Conservation (phyloP, 2,797 vertebrate species). For the Potorous gilbertii region DNA sequence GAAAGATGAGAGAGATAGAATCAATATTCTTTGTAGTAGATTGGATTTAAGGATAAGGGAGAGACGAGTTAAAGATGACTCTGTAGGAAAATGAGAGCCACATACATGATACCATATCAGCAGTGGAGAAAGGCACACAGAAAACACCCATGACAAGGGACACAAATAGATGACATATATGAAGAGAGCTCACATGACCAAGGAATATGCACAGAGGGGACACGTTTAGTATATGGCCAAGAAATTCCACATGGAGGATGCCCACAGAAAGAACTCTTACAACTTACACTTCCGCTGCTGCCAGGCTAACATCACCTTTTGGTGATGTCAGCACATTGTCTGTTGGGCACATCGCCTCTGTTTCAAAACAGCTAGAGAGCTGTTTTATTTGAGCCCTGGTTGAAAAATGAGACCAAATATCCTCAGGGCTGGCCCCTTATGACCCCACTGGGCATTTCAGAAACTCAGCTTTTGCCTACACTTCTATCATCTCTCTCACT, state of each 20-base stretch:
- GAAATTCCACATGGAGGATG: background rate
- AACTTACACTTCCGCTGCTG: background rate
- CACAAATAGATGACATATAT: background rate
- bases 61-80: background rate
- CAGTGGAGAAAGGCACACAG: background rate
- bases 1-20: background rate
- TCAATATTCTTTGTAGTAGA: background rate
- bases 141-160: background rate
- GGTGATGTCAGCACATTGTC: background rate
- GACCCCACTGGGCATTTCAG: background rate
- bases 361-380: background rate
- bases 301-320: background rate
- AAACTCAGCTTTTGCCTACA: background rate
- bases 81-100: background rate
- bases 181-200: background rate
- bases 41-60: background rate
- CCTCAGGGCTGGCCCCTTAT: constrained; percentile 26
- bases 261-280: background rate
- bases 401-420: background rate
- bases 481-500: background rate
- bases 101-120: background rate
- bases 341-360: background rate
- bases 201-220: background rate
- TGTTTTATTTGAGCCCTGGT: background rate
- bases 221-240: background rate